Percentiles rank a stretch among this genome's conserved stretches.
Evolutionary conservation across 2,113 vertebrate species (phyloP).

Genomic region (Erythrocebus patas): DNA sequence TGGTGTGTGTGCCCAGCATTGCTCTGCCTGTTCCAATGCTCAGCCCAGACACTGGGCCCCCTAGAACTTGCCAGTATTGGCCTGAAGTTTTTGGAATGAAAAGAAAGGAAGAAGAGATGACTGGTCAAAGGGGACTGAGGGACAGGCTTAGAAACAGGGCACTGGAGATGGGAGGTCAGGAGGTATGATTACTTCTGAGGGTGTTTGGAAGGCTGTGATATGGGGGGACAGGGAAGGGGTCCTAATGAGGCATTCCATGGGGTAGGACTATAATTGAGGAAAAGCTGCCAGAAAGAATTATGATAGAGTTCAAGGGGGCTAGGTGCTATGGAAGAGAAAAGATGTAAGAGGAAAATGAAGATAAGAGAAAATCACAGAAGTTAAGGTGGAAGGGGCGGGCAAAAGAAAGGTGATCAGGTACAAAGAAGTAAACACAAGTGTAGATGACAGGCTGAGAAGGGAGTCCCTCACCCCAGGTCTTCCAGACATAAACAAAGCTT

Average conservation of each 20-base stretch:
- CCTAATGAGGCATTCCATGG: not conserved
- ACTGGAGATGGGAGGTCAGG: not conserved
- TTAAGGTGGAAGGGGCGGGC: not conserved
- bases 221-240: not conserved
- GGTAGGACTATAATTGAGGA: not conserved
- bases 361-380: not conserved
- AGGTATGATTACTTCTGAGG: not conserved
- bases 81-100: constrained; percentile 78
- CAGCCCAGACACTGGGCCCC: constrained; percentile 88
- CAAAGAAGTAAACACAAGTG: not conserved
- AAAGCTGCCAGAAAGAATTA: not conserved
- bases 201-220: not conserved
- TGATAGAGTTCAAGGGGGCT: not conserved
- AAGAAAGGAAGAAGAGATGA: not conserved
- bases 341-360: not conserved
- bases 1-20: constrained; percentile 90
- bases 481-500: constrained; percentile 94
- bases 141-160: not conserved
- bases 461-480: constrained; percentile 88
- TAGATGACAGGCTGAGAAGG: not conserved
- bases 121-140: not conserved
- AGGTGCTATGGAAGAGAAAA: not conserved
- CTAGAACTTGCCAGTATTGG: constrained; percentile 94
- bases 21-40: constrained; percentile 87
- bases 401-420: not conserved